Evolutionary conservation across 2,888 invertebrate species (phyloP), one percentile per base, ranked within the genome.

Genomic region (Stomorhina lunata): DNA sequence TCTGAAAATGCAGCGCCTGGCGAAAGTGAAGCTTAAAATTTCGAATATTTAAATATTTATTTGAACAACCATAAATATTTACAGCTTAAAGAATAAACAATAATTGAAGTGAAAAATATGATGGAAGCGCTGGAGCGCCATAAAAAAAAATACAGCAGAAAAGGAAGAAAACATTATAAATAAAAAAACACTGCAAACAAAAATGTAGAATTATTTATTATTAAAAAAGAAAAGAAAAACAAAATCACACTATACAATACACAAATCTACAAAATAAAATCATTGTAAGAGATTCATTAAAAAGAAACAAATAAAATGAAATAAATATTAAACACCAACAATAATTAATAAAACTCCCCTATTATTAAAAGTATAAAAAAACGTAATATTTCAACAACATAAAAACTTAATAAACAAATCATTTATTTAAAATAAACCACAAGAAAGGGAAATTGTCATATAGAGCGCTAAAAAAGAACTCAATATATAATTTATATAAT

Each of bases 1-100:
- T 57, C 79, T 80, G 95, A 95, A 87, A 89, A 93, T 92, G 86
- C 89, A 76, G 86, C 91, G 77, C 90, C 91, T 27, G 92, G 92
- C 45, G 92, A 93, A 87, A 92, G 92, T 84, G 92, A 93, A 88
- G 93, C 92, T 85, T 92, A 91, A 75, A 92, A 84, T 50, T 34
- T 75, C 37, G 50, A 80, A 75, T 75, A 73, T 59, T 40, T 53
- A 57, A 53, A 32, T 25, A 32, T 43, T 29, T n/a, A n/a, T n/a
- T n/a, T n/a, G n/a, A 6, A 22, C 17, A 32, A 73, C 15, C 43
- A 57, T 32, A 63, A 57, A 32, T 37, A 29, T n/a, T 43, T 27
- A 75, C 22, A 63, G n/a, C 53, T 73, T 37, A 65, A 77, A 77
- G 34, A 72, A 72, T 48, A 32, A 79, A 65, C 45, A 79, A 29